Base-by-base conservation (phyloP, 2,888 invertebrate genomes). In the Lomographa bimaculata region DNA sequence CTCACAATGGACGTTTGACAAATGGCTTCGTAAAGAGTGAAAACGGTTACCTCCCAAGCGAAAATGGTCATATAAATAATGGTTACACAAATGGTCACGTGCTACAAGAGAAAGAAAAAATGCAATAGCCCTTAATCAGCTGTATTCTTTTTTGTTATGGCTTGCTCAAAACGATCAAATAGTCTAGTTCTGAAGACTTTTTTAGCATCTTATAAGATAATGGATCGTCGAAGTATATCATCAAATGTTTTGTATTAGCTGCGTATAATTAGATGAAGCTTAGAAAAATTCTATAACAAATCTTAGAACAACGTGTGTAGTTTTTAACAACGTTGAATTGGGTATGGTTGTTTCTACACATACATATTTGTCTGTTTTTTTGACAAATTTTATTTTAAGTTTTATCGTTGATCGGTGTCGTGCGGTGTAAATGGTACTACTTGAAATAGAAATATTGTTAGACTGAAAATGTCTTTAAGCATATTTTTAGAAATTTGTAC, bases 81-180 rank as follows among this genome's bases (percentile, higher is more conserved):
- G 67, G 67, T 7, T 71, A 66, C 1, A 32, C 12, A 37, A 37
- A 46, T 23, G 68, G 65, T 20, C 63, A 68, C 28, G 47, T 65
- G 39, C 26, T 14, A 18, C 63, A 61, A 64, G 69, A 65, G 10
- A 86, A 86, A 63, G 74, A 79, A 63, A 86, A 86, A 67, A 56
- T 77, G 53, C 86, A 81, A 66, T 86, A 86, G 62, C 48, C 48
- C 34, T 28, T 16, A 23, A 10, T 10, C 2, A 34, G 24, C 12
- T 35, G 14, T 26, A 10, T 14, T 34, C 2, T 8, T 18, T 12
- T 18, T 26, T 14, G 11, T 10, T 17, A 10, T 7, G 12, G 12
- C 12, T 20, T 20, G 26, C 16, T 42, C n/a, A 18, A 8, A 17
- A 2, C 8, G 9, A 9, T 19, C n/a, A 5, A 11, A 24, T 33